A percentile compares a stretch with the other conserved stretches of the same genome.
Evolutionary conservation across 2,113 vertebrate species (phyloP).

Genomic region (Pipra filicauda): DNA sequence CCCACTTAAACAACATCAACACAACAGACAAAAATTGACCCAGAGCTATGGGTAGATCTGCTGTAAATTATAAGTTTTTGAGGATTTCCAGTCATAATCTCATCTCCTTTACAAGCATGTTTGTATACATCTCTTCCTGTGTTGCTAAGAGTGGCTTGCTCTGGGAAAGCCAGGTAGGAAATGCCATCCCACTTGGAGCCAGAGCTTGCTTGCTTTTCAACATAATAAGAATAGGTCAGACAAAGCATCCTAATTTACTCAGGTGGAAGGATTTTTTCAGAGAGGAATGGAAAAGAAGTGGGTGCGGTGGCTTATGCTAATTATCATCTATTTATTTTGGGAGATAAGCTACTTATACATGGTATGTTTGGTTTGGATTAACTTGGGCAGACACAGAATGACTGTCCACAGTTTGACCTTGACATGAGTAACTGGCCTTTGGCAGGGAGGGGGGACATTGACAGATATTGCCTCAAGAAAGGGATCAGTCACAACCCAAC

Average conservation of each 20-base stretch:
- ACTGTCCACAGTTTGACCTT: conserved; percentile 65
- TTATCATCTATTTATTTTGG: conserved; percentile 62
- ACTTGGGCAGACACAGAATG: conserved; percentile 48
- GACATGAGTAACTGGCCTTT: conserved; percentile 60
- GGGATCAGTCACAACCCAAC: conserved; percentile 19
- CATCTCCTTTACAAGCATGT: background rate
- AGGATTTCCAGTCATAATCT: background rate
- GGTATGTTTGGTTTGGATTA: conserved; percentile 66
- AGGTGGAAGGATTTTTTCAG: conserved; percentile 38
- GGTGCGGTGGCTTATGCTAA: conserved; percentile 45
- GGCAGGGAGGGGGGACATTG: background rate
- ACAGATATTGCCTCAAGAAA: conserved; percentile 44
- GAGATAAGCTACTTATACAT: conserved; percentile 60
- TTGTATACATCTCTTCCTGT: background rate
- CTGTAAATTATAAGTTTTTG: background rate
- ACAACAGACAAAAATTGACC: fast-evolving
- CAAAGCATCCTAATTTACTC: conserved; percentile 48
- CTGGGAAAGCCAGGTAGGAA: background rate
- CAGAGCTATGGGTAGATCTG: background rate
- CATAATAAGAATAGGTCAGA: background rate
- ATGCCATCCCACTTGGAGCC: background rate
- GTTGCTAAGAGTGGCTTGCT: background rate
- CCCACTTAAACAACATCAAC: background rate
- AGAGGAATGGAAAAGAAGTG: background rate
- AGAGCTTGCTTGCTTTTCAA: background rate